Conservation (phyloP, 2,888 invertebrate genomes). For the Gibbula magus region DNA sequence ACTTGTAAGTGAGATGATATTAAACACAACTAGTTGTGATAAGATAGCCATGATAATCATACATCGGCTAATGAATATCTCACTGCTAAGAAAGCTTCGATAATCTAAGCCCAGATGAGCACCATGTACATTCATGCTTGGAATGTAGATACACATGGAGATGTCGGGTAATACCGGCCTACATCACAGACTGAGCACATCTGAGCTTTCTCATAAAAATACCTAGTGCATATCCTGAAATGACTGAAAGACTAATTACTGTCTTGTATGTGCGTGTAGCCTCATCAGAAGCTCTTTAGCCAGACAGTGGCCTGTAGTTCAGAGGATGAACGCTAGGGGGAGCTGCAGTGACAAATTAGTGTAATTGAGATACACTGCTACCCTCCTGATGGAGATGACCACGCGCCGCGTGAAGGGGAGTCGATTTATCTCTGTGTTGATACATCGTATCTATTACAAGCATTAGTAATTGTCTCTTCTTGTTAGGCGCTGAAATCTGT, state of each 20-base stretch:
- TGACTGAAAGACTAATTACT: background rate
- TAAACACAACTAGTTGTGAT: too few relatives aligned
- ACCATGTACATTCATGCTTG: too few relatives aligned
- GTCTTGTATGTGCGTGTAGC: background rate
- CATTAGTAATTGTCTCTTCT: too few relatives aligned
- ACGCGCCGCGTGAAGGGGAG: background rate
- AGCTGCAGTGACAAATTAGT: background rate
- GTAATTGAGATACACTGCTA: background rate
- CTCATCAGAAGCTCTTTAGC: conserved; percentile 1
- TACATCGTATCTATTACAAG: too few relatives aligned
- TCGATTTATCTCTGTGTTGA: too few relatives aligned
- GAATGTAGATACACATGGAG: too few relatives aligned
- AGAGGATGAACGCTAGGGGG: background rate
- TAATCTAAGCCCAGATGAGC: too few relatives aligned
- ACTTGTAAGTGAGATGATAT: too few relatives aligned
- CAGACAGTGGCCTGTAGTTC: background rate
- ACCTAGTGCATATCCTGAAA: background rate
- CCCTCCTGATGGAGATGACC: background rate
- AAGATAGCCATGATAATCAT: too few relatives aligned
- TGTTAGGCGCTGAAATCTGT: too few relatives aligned
- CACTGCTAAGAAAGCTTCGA: too few relatives aligned
- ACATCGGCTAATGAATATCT: too few relatives aligned
- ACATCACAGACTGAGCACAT: background rate
- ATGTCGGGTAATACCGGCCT: background rate
- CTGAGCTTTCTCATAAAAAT: background rate